These are phyloP conservation scores for Rapana venosa DNA, from an alignment of 2,888 invertebrate species.

Conservation along the genomic window DNA sequence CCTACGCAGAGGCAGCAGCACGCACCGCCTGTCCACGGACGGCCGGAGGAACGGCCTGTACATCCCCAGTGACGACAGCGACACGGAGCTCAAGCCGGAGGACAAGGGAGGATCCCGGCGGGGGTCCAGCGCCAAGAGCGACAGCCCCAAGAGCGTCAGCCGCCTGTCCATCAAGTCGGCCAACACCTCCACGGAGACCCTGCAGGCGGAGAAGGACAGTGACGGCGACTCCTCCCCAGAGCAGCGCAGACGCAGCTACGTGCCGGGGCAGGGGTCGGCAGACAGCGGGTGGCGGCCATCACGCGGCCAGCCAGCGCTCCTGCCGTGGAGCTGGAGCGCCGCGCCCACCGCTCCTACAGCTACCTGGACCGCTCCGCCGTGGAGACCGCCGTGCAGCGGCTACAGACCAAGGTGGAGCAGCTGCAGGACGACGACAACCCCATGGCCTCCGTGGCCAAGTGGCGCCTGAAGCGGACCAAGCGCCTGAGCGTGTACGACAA, in stretches of 20 bases:
- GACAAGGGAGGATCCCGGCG: constrained; percentile 57
- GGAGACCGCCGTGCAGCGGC: constrained; percentile 41
- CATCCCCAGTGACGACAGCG: constrained; percentile 68
- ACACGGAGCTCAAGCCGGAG: constrained; percentile 60
- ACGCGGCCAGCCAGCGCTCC: constrained; percentile 6
- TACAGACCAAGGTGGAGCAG: constrained; percentile 33
- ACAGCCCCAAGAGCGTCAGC: constrained; percentile 68
- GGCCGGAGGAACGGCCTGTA: constrained; percentile 66
- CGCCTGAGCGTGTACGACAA: constrained; percentile 71
- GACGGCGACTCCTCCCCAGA: constrained; percentile 67
- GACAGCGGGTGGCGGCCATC: neutral
- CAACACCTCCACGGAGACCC: constrained; percentile 72
- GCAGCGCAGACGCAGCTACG: constrained; percentile 56
- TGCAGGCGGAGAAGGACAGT: constrained; percentile 64
- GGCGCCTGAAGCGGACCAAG: constrained; percentile 63
- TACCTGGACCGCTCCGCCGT: constrained; percentile 51
- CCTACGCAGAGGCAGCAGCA: constrained; percentile 61
- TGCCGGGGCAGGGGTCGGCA: neutral
- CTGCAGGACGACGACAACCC: constrained; percentile 64
- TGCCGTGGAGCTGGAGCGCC: neutral
- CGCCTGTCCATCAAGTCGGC: constrained; percentile 69
- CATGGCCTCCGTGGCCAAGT: constrained; percentile 62
- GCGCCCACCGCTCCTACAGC: constrained; percentile 49
- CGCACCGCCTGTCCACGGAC: constrained; percentile 61
- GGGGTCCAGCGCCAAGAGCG: constrained; percentile 65